These are phyloP conservation scores for Apodemia hepburni DNA, from an alignment of 2,888 invertebrate genomes.

Conservation along the genomic window DNA sequence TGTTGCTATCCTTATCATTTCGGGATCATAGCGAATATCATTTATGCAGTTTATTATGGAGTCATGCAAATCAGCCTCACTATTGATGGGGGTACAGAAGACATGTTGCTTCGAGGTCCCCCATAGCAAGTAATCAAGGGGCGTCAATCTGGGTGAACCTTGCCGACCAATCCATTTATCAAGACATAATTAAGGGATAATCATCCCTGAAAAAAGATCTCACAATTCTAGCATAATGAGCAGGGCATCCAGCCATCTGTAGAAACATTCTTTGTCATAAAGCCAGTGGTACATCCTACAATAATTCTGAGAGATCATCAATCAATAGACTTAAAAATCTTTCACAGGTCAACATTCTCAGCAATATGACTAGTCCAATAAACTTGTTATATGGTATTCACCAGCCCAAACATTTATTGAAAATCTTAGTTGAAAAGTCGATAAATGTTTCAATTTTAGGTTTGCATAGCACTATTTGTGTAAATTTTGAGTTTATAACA, in stretches of 20 bases:
- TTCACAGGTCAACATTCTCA: constrained; percentile 3
- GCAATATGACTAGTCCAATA: neutral
- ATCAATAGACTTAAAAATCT: constrained; percentile 1
- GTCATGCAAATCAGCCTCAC: too few relatives aligned
- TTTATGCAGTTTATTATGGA: too few relatives aligned
- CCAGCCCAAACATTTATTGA: neutral
- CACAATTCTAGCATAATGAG: neutral
- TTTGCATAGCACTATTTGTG: neutral
- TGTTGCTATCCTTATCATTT: too few relatives aligned
- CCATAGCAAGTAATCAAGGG: neutral
- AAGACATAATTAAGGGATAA: too few relatives aligned
- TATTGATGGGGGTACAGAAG: too few relatives aligned
- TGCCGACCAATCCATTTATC: neutral
- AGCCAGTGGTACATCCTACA: neutral
- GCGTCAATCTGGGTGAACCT: neutral
- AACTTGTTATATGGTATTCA: neutral
- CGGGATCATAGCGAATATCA: too few relatives aligned
- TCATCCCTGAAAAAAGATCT: neutral
- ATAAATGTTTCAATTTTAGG: neutral
- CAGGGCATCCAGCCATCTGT: neutral
- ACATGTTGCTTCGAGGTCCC: neutral
- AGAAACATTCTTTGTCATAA: neutral
- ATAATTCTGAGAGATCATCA: neutral
- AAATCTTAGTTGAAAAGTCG: neutral
- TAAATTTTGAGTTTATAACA: neutral